Base-by-base conservation (phyloP, 2,113 vertebrate species). In the Cranoglanis bouderius region DNA sequence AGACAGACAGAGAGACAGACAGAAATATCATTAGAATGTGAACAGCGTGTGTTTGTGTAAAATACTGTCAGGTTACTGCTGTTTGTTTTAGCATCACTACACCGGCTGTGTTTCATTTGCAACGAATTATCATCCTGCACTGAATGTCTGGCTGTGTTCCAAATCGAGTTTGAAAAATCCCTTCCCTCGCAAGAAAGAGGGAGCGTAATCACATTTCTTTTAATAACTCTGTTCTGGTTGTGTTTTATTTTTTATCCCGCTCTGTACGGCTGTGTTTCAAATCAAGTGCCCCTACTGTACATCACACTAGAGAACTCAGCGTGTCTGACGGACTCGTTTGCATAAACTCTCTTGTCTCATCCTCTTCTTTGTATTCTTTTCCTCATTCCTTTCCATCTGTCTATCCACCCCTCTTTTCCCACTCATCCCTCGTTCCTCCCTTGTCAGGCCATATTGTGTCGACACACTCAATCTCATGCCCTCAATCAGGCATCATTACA, bases 401-500 rank as follows among this genome's bases (percentile, higher is more conserved):
- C 19, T 67, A 86, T 87, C 88, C 63, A 95, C 94, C 95, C 94
- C 83, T 94, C 96, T 97, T 95, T 95, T 59, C 49, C 49, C 18
- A 35, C 74, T 49, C 29, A 40, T 67, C 59, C 43, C 40, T 81
- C n/a, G 18, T 55, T 57, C 61, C 75, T 80, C 57, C 14, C n/a
- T n/a, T 35, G 97, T 97, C 97, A 97, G 96, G 96, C 97, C 97
- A 97, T 98, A 98, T 98, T 98, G 98, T 96, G 96, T 97, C 97
- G 98, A 98, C 98, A 99, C 97, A 96, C 96, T 96, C 96, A 96
- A 90, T 91, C 94, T 95, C 94, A 96, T 96, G 96, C 97, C 97
- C 97, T 98, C 98, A 98, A 98, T 98, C 97, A 97, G 97, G 97
- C 97, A 99, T 99, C 98, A 99, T 99, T 98, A 98, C 98, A 96